Evolutionary conservation across 2,888 invertebrate species (phyloP).

Genomic region (Platycheirus albimanus): DNA sequence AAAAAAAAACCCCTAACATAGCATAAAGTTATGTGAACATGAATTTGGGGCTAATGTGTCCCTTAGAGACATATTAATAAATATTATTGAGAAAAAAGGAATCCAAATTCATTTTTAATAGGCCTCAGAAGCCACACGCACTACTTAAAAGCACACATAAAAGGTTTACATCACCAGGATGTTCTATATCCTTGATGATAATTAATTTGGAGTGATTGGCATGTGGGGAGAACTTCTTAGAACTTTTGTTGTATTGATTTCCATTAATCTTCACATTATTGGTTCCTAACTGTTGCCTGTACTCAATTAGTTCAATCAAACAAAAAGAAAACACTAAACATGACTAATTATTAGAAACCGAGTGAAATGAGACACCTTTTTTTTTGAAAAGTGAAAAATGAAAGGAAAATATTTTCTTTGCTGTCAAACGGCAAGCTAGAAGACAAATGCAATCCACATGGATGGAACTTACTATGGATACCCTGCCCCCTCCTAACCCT

Average conservation of each 20-base stretch:
- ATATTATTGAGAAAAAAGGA: no score
- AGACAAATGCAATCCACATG: neutral
- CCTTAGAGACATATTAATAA: no score
- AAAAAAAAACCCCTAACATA: no score
- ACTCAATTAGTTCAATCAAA: conserved; percentile 1
- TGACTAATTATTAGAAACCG: neutral
- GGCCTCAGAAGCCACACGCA: neutral
- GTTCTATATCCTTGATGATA: neutral
- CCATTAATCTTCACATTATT: conserved; percentile 1
- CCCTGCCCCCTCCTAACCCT: neutral
- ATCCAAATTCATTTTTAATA: no score
- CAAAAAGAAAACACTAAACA: neutral
- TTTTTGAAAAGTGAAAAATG: neutral
- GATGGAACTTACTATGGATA: no score
- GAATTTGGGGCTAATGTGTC: no score
- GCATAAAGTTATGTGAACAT: no score
- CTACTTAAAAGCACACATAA: neutral
- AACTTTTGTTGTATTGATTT: neutral
- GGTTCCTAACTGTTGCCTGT: neutral
- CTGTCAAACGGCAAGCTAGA: neutral
- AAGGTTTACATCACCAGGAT: neutral
- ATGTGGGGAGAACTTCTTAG: neutral
- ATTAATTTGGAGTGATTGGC: neutral
- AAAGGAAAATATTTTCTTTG: neutral
- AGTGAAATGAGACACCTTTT: neutral